Base-by-base conservation (phyloP, 2,888 invertebrate genomes). In the Hololepta plana region DNA sequence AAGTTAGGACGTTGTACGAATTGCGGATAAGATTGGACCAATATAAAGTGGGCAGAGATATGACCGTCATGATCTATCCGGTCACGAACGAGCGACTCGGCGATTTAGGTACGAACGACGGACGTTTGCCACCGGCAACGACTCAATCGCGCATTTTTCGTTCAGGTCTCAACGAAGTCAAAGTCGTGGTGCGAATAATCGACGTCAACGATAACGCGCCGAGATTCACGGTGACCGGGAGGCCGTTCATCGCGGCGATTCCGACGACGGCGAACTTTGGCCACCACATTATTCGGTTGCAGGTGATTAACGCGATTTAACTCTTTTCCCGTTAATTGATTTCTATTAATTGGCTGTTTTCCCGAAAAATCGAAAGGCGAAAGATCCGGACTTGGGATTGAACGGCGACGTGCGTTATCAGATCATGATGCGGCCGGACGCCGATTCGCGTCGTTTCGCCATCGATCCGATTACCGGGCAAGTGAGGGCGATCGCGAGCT, bases 131-230 rank as follows among this genome's bases (percentile, higher is more conserved):
- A n/a, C n/a, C n/a, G n/a, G n/a, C n/a, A n/a, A n/a, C n/a, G n/a
- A n/a, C n/a, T n/a, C n/a, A n/a, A n/a, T n/a, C n/a, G n/a, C n/a
- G n/a, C n/a, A n/a, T n/a, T n/a, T n/a, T n/a, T n/a, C n/a, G 31
- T 45, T 16, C 37, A 55, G 60, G 57, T 27, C 46, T 59, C 21
- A 82, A 74, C 44, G 85, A 85, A 47, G 81, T 81, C 2, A 74
- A 80, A 46, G 67, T 85, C 2, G 64, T 82, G 2, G 67, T 85
- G 1, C 63, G 71, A 39, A 70, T 87, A 28, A 67, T 67, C 23
- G 85, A 87, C 48, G 69, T 74, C 1, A 87, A 87, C 44, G 85
- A 87, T 44, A 84, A 87, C 47, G 57, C 73, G 3, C 85, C 85
- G 0, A 69, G 62, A 41, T 87, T 87, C 45, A 64, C 64, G 3